Percentiles rank a stretch among this genome's conserved stretches.
phyloP scores from a whole-genome alignment of 1,140 invertebrate genomes.

The Centruroides sculpturatus region DNA sequence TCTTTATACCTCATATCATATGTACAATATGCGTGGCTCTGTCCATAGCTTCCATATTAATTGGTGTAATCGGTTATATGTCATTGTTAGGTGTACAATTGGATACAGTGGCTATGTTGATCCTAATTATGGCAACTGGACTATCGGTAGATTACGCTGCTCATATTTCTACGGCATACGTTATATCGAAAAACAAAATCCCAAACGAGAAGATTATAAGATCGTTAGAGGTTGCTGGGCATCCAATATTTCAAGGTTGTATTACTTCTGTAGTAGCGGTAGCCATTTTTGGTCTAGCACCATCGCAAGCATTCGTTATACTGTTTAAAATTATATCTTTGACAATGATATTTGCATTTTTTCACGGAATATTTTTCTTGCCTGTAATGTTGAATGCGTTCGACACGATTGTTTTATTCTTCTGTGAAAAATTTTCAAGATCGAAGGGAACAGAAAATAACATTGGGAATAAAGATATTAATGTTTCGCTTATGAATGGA shows the following conservation, averaged over 20 bases:
- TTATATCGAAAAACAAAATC: neutral
- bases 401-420: too few relatives aligned
- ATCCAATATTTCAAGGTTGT: neutral
- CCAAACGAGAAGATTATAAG: neutral
- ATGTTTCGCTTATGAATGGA: too few relatives aligned
- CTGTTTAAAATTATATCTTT: neutral
- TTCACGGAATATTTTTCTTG: slow-evolving; percentile 79
- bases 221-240: neutral
- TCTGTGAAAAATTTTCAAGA: too few relatives aligned
- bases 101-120: slow-evolving; percentile 96
- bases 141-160: slow-evolving; percentile 95
- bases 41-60: slow-evolving; percentile 85
- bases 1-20: slow-evolving; percentile 87
- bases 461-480: too few relatives aligned
- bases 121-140: slow-evolving; percentile 95
- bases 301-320: slow-evolving; percentile 27
- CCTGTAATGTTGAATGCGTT: slow-evolving; percentile 55
- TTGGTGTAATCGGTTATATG: slow-evolving; percentile 94
- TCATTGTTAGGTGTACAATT: slow-evolving; percentile 84
- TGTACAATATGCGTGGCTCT: slow-evolving; percentile 90
- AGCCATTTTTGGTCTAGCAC: neutral
- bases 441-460: too few relatives aligned
- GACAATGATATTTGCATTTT: slow-evolving; percentile 69
- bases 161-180: slow-evolving; percentile 79
- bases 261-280: neutral